Base-by-base conservation (phyloP, 2,797 vertebrate species). In the Argyrosomus regius region DNA sequence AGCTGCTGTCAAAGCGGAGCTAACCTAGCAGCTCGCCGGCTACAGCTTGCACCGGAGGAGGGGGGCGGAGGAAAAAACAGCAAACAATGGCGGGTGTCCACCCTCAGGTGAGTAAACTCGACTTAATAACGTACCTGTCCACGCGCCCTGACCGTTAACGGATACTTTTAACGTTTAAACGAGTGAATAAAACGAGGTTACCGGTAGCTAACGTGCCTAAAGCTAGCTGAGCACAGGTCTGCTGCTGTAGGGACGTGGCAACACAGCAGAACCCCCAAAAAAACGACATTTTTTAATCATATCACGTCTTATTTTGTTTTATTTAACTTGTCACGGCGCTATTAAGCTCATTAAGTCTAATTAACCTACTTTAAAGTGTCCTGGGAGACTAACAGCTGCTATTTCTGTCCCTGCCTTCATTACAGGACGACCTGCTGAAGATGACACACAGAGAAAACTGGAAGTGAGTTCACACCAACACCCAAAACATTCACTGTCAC, bases 361-460 rank as follows among this genome's bases (percentile, higher is more conserved):
- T 14, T 79, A 67, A 73, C 84, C 87, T 24, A 83, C 64, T 45
- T 88, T 1, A 9, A 12, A 1, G 4, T 1, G 78, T 59, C 46
- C 83, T 17, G 14, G 22, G 82, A 78, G 77, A 85, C 45, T 24
- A 31, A 2, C 63, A 46, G 56, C 52, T 80, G 61, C 72, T 87
- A 75, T 81, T 87, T 87, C 24, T 85, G 81, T 88, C 71, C 22
- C 9, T 67, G 39, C 14, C 12, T 77, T 43, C n/a, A 0, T 70
- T 54, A 3, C 80, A 95, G 94, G 89, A 90, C 69, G 93, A 91
- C 57, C 53, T 93, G 82, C 93, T 94, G 80, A 94, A 91, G 60
- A 91, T 93, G 90, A 91, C 83, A 2, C 87, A 91, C 84, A 83
- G 92, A 58, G 90, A 96, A 3, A 88, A 80, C 85, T 91, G 84